Evolutionary conservation across 2,797 vertebrate genomes (phyloP), one percentile per base, ranked within the genome.

Genomic region (Meriones psammophilus): DNA sequence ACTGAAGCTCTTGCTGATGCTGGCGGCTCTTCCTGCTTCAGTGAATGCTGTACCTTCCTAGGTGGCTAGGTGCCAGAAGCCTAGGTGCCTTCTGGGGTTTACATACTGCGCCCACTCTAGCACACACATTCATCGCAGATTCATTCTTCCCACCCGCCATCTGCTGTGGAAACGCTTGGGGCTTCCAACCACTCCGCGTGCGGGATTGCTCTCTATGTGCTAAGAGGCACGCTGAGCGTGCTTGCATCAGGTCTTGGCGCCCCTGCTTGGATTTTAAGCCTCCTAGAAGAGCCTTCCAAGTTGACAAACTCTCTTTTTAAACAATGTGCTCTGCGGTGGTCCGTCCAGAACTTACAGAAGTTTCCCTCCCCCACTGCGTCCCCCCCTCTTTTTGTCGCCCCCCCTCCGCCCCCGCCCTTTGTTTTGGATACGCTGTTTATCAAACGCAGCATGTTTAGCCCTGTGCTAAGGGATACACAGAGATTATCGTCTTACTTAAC

Each of bases 221-320:
- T 54, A 58, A 78, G 76, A 83, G 50, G 56, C 50, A 87, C 14
- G 10, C 30, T 94, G 46, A 58, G 33, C 78, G 22, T 76, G 46
- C 87, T 76, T 90, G 36, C 26, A 80, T 54, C n/a, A 28, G 30
- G 20, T 88, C 66, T 50, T 77, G 17, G 42, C 91, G 68, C 74
- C 12, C 56, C 94, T 89, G 85, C 56, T 83, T 69, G 58, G 87
- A 76, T 80, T 96, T 90, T 76, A 84, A 88, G 3, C n/a, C 58
- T 92, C 68, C 36, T 79, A 58, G 30, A 93, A 74, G 60, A 60
- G 9, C 78, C 39, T 96, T 28, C 74, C 77, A 90, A 94, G 93
- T 56, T 69, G 62, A 77, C 71, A 81, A 80, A 64, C 17, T 56
- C 17, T 66, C 28, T 68, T 71, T 83, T n/a, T 62, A 54, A 91